Percentiles rank a stretch among this genome's conserved stretches.
These are phyloP conservation scores for Perccottus glenii DNA, from an alignment of 2,113 vertebrate genomes.

Conservation along the genomic window DNA sequence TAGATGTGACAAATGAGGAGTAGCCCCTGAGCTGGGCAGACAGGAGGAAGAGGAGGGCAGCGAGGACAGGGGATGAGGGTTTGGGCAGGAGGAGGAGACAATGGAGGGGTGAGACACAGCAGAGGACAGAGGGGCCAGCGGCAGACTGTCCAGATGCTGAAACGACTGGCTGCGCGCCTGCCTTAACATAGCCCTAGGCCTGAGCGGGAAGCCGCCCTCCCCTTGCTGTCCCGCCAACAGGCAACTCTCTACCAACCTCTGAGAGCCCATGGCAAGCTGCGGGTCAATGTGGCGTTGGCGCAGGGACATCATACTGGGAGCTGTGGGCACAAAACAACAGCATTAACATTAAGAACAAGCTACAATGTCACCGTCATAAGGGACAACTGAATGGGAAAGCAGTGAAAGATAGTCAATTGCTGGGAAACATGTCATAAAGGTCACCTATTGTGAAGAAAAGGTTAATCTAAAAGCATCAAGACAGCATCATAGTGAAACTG, in stretches of 20 bases:
- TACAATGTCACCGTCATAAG: neutral
- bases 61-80: constrained; percentile 70
- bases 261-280: constrained; percentile 89
- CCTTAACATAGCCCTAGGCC: constrained; percentile 81
- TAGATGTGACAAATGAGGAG: constrained; percentile 79
- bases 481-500: too few species aligned
- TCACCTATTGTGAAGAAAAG: neutral
- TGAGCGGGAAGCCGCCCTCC: constrained; percentile 72
- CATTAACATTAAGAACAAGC: constrained; percentile 23
- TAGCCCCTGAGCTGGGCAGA: constrained; percentile 65
- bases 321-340: constrained; percentile 79
- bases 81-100: constrained; percentile 71
- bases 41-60: constrained; percentile 62
- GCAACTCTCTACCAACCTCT: constrained; percentile 98
- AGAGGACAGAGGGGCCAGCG: constrained; percentile 77
- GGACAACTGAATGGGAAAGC: constrained; percentile 1
- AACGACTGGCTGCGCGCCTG: constrained; percentile 88
- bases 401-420: constrained; percentile 28
- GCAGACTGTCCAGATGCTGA: constrained; percentile 84
- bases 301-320: constrained; percentile 89
- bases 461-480: too few species aligned
- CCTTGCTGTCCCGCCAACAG: constrained; percentile 79
- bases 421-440: constrained; percentile 12
- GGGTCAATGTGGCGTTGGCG: constrained; percentile 94
- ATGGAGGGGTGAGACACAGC: constrained; percentile 76